Evolutionary conservation across 1,140 invertebrate genomes (phyloP).

Genomic region (Calephelis virginiensis): DNA sequence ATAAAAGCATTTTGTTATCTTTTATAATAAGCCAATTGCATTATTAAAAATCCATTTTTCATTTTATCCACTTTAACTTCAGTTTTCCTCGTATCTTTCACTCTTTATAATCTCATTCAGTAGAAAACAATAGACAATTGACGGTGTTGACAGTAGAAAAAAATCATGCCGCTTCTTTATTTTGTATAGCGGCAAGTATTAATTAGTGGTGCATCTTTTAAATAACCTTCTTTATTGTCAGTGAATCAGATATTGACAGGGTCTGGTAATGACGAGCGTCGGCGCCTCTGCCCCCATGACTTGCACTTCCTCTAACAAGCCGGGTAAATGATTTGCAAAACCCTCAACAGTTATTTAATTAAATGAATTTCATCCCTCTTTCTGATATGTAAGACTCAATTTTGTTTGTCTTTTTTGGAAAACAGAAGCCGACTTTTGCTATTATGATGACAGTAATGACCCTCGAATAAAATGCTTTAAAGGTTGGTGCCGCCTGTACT

Average conservation of each 20-base stretch:
- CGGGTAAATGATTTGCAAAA: constrained; percentile 75
- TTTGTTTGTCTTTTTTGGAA: constrained; percentile 22
- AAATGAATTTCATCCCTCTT: constrained; percentile 29
- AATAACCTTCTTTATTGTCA: constrained; percentile 67
- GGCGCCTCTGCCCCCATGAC: constrained; percentile 68
- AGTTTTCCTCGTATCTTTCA: no score
- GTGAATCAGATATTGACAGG: constrained; percentile 64
- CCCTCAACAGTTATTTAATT: constrained; percentile 28
- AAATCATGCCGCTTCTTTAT: constrained; percentile 45
- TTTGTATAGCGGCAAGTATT: constrained; percentile 63
- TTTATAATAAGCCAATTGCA: no score
- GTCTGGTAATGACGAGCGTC: constrained; percentile 48
- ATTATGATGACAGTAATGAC: constrained; percentile 72
- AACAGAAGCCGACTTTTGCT: constrained; percentile 60
- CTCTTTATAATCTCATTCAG: background rate
- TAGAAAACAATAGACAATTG: constrained; percentile 14
- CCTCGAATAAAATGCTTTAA: constrained; percentile 49
- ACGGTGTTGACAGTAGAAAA: constrained; percentile 53
- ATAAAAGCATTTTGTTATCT: no score
- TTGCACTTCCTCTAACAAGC: constrained; percentile 73
- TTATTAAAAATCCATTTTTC: no score
- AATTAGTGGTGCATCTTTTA: constrained; percentile 70
- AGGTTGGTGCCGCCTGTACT: background rate
- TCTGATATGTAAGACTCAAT: constrained; percentile 35
- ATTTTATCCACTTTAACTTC: no score